Base-by-base conservation (phyloP, 1,140 invertebrate species). In the Caenorhabditis latens region DNA sequence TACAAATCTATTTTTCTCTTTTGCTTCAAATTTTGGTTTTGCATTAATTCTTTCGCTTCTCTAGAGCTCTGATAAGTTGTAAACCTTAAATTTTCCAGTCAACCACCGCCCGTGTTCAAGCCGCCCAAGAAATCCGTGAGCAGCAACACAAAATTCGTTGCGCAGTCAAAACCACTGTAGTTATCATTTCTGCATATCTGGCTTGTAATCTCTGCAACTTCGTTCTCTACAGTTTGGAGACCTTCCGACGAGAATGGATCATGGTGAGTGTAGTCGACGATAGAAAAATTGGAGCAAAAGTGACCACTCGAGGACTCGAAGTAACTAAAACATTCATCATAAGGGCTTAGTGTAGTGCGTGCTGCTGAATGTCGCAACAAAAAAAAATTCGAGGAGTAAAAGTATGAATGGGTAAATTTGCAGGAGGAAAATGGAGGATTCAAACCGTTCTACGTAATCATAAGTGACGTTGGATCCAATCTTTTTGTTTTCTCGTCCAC, bases 181-280 rank as follows among this genome's bases (percentile, higher is more conserved):
- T 87, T 14, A 48, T 87, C 3, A 83, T 87, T 13, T 87, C 86
- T 0, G 55, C 86, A 8, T 87, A 87, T 57, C 86, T 87, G 48
- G 46, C 43, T 1, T 87, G 86, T 32, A 87, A 87, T 32, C 43
- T 58, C 14, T 43, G 83, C 82, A 83, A 87, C 46, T 87, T 87
- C 86, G 46, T 84, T 57, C 53, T 87, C 4, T 87, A 79, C 82
- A 63, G 48, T 43, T 5, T 84, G 0, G 86, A 87, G 21, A 84
- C 53, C 8, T 84, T 84, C 83, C 21, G 24, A 58, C 40, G 43
- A 42, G 42, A 7, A 13, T 61, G 53, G 55, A 84, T 84, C 42
- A 6, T 84, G 53, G 83, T 84, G 21, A 84, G 71, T 79, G 40
- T 21, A 50, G 6, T 63, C 0, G 61, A 8, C 61, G 7, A 14